Evolutionary conservation across 1,140 invertebrate genomes (phyloP).

Genomic region (Formica selysi): DNA sequence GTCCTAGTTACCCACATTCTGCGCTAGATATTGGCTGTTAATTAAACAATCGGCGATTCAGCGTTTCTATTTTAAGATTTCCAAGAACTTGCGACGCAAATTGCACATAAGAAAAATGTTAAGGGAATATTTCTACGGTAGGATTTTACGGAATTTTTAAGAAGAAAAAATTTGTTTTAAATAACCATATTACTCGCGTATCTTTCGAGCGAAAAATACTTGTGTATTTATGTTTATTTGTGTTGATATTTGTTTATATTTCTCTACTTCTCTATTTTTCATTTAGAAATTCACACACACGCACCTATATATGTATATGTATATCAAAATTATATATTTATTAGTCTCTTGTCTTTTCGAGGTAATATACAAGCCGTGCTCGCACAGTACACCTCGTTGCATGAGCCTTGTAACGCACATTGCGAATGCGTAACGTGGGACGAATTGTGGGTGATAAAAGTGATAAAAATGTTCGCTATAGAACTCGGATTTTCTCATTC

Average conservation of each 20-base stretch:
- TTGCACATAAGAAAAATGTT: neutral
- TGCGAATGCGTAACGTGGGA: constrained; percentile 35
- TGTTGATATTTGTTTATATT: neutral
- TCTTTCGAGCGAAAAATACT: neutral
- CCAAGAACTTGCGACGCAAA: neutral
- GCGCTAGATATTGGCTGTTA: constrained; percentile 67
- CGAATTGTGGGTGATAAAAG: constrained; percentile 44
- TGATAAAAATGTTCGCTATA: constrained; percentile 26
- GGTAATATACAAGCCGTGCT: neutral
- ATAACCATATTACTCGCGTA: neutral
- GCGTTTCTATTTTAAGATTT: constrained; percentile 39
- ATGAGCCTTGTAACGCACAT: neutral
- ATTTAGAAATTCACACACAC: neutral
- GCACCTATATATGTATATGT: neutral
- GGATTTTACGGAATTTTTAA: neutral
- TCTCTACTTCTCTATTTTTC: neutral
- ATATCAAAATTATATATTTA: neutral
- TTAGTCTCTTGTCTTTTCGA: neutral
- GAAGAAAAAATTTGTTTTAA: neutral
- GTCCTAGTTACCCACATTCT: constrained; percentile 80
- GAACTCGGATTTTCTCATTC: neutral
- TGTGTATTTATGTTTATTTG: neutral
- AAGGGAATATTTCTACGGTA: neutral
- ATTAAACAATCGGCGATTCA: constrained; percentile 71
- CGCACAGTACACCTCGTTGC: neutral